A percentile compares a stretch with the other conserved stretches of the same genome.
Evolutionary conservation across 2,797 vertebrate genomes (phyloP).

Genomic region (Diplodus sargus): DNA sequence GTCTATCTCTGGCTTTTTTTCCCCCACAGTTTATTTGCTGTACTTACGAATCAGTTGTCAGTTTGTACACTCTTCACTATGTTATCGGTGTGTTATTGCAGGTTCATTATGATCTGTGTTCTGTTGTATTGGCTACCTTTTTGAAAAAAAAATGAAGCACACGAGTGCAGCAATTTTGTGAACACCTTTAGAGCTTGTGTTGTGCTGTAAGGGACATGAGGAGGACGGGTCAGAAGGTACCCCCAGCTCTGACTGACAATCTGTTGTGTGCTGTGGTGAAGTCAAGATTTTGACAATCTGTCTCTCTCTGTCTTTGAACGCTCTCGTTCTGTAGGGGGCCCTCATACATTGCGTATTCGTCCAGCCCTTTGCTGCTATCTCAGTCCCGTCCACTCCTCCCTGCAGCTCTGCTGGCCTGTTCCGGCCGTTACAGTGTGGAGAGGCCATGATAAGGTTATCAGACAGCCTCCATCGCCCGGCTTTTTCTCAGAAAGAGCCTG

Average conservation of each 20-base stretch:
- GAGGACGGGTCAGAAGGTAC: slow-evolving; percentile 24
- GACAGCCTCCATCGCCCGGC: slow-evolving; percentile 69
- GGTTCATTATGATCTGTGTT: not conserved
- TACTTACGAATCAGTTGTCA: not conserved
- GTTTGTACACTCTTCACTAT: too few relatives aligned
- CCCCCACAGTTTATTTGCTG: not conserved
- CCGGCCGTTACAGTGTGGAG: slow-evolving; percentile 89
- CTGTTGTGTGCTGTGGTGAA: slow-evolving; percentile 76
- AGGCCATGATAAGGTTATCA: slow-evolving; percentile 92
- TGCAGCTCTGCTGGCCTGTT: slow-evolving; percentile 44
- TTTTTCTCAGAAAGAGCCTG: slow-evolving; percentile 67
- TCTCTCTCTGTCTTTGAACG: slow-evolving; percentile 37
- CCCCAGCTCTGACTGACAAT: slow-evolving; percentile 76
- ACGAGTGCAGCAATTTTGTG: not conserved
- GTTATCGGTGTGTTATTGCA: not conserved
- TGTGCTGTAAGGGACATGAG: slow-evolving; percentile 31
- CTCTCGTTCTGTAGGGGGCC: slow-evolving; percentile 31
- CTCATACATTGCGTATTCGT: slow-evolving; percentile 72
- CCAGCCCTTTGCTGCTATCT: slow-evolving; percentile 84
- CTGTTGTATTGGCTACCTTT: not conserved
- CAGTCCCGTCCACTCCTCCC: slow-evolving; percentile 76
- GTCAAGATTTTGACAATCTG: slow-evolving; percentile 52
- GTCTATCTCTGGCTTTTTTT: too few relatives aligned
- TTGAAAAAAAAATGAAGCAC: not conserved
- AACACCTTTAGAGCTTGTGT: slow-evolving; percentile 17